phyloP scores from a whole-genome alignment of 1,140 invertebrate genomes.

The Epicauta chinensis region DNA sequence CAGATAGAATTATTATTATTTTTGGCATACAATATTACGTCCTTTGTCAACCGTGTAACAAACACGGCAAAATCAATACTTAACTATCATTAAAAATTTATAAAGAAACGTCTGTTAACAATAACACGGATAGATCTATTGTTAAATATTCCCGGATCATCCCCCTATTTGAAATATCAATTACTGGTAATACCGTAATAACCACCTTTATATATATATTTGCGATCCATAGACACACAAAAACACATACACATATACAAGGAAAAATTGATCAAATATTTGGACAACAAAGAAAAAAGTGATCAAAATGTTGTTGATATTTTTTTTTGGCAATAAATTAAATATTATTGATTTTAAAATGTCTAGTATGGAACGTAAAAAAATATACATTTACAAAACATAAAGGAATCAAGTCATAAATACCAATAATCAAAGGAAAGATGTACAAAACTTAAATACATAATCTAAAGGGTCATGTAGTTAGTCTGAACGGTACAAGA shows the following conservation, averaged over 20 bases:
- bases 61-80: conserved; percentile 16
- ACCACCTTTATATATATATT: too few relatives aligned
- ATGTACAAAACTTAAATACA: conserved; percentile 28
- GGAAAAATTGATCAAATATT: too few relatives aligned
- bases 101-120: conserved; percentile 9
- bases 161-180: too few relatives aligned
- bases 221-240: too few relatives aligned
- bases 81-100: conserved; percentile 16
- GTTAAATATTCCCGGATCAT: conserved; percentile 6
- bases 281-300: too few relatives aligned
- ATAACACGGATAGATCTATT: conserved; percentile 13
- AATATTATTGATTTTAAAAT: conserved; percentile 3
- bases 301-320: too few relatives aligned
- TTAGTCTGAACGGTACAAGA: conserved; percentile 17
- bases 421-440: conserved; percentile 24
- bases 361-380: conserved; percentile 7
- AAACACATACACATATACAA: too few relatives aligned
- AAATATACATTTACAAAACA: background rate
- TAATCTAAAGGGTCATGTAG: conserved; percentile 27
- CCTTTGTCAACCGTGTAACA: conserved; percentile 9
- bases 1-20: too few relatives aligned
- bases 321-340: too few relatives aligned
- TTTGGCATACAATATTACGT: background rate
- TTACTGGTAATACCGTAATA: too few relatives aligned
- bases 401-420: conserved; percentile 19